A percentile compares a stretch with the other conserved stretches of the same genome.
Evolutionary conservation across 2,797 vertebrate genomes (phyloP).

Genomic region (Rhinichthys osculus): DNA sequence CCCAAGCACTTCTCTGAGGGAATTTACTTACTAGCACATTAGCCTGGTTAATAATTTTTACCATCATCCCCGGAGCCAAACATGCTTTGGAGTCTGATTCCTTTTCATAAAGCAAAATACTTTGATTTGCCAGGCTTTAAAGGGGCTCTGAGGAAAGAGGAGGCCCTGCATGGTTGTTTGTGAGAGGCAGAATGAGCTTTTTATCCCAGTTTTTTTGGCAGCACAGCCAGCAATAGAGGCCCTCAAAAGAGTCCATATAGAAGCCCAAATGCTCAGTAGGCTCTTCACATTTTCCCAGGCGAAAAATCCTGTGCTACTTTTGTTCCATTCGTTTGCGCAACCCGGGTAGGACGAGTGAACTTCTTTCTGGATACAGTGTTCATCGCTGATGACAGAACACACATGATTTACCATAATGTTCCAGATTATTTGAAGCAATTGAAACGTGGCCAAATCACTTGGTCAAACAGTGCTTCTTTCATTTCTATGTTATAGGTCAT

Average conservation of each 20-base stretch:
- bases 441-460: slow-evolving; percentile 27
- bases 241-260: slow-evolving; percentile 68
- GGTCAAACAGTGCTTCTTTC: slow-evolving; percentile 46
- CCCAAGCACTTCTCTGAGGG: background rate
- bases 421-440: slow-evolving; percentile 54
- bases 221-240: slow-evolving; percentile 58
- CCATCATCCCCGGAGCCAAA: slow-evolving; percentile 61
- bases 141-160: slow-evolving; percentile 62
- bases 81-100: slow-evolving; percentile 67
- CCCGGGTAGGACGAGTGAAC: slow-evolving; percentile 56
- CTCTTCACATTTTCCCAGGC: slow-evolving; percentile 78
- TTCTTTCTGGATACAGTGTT: slow-evolving; percentile 44
- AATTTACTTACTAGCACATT: slow-evolving; percentile 44
- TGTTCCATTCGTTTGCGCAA: slow-evolving; percentile 72
- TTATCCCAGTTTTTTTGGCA: slow-evolving; percentile 76
- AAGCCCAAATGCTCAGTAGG: slow-evolving; percentile 70
- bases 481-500: slow-evolving; percentile 48
- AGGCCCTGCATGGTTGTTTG: slow-evolving; percentile 62
- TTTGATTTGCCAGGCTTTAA: slow-evolving; percentile 64
- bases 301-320: slow-evolving; percentile 72
- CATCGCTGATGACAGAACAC: slow-evolving; percentile 38
- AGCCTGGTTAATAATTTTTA: slow-evolving; percentile 60
- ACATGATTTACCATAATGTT: slow-evolving; percentile 54
- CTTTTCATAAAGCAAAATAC: slow-evolving; percentile 71
- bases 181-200: slow-evolving; percentile 77